Base-by-base conservation (phyloP, 2,888 invertebrate species). In the Cristatella mucedo region DNA sequence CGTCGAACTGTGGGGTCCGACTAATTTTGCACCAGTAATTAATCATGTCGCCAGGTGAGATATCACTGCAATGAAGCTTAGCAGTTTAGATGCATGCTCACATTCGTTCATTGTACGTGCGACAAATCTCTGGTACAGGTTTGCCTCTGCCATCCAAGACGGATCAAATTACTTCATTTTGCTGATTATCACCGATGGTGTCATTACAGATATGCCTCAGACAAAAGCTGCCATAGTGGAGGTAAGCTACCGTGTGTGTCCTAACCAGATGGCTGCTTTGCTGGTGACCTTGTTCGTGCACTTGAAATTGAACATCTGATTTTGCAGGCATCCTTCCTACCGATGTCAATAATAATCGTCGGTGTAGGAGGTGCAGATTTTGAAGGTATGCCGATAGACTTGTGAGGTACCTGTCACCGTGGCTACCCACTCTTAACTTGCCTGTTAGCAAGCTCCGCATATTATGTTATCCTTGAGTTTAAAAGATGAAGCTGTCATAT, bases 281-380 rank as follows among this genome's bases (percentile, higher is more conserved):
- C n/a, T n/a, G n/a, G n/a, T n/a, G n/a, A n/a, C n/a, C n/a, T n/a
- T n/a, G n/a, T n/a, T n/a, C n/a, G n/a, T n/a, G n/a, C n/a, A n/a
- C n/a, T n/a, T n/a, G n/a, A n/a, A n/a, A n/a, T n/a, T n/a, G n/a
- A n/a, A n/a, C n/a, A 2, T 41, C 46, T 52, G 33, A 44, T 33
- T 34, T 53, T 55, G 15, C 54, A 70, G 59, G 73, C 74, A 3
- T 70, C 73, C 5, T 50, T 50, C n/a, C 57, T 74, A 20, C 74
- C 75, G 0, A 59, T 75, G 54, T 74, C 74, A 1, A 73, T 75
- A 39, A 75, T 75, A 43, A 75, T 75, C 42, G 68, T 75, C 29
- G 75, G 75, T n/a, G 72, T 75, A 33, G 75, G 75, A 19, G 63
- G 69, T 50, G 74, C 73, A 29, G 72, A 74, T 49, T 75, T 75